Evolutionary conservation across 2,888 invertebrate genomes (phyloP).

Genomic region (Cybosia mesomella): DNA sequence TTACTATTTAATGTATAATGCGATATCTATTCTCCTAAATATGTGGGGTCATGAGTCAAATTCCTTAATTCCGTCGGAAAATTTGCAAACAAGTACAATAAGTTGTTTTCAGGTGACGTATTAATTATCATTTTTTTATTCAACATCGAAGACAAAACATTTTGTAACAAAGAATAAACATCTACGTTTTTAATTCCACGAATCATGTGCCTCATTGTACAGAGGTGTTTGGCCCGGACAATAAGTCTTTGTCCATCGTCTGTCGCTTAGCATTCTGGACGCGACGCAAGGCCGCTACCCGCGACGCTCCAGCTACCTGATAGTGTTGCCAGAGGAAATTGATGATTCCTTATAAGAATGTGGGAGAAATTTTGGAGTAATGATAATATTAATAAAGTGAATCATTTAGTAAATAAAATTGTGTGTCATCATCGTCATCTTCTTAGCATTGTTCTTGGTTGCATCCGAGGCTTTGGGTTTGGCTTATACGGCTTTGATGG

Average conservation of each 20-base stretch:
- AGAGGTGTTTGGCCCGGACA: conserved; percentile 56
- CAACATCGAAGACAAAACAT: not conserved
- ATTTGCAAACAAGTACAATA: not conserved
- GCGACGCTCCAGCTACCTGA: conserved; percentile 44
- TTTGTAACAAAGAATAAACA: not conserved
- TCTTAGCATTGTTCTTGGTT: no score
- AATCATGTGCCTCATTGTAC: conserved; percentile 28
- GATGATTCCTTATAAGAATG: conserved; percentile 27
- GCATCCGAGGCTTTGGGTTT: no score
- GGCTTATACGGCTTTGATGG: no score
- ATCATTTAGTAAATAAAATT: not conserved
- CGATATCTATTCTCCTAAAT: no score
- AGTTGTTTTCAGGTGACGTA: not conserved
- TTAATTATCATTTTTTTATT: not conserved
- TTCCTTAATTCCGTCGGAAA: not conserved
- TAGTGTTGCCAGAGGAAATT: conserved; percentile 32
- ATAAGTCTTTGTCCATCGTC: conserved; percentile 59
- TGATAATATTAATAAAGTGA: not conserved
- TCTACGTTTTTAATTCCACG: conserved; percentile 22
- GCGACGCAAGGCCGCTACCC: conserved; percentile 52
- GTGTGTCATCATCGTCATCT: no score
- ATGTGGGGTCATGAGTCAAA: not conserved
- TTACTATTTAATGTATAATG: not conserved
- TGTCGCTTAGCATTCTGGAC: conserved; percentile 56
- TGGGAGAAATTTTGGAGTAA: not conserved